These are phyloP conservation scores for Cephus sareptanus DNA, from an alignment of 2,888 invertebrate genomes.

Conservation along the genomic window DNA sequence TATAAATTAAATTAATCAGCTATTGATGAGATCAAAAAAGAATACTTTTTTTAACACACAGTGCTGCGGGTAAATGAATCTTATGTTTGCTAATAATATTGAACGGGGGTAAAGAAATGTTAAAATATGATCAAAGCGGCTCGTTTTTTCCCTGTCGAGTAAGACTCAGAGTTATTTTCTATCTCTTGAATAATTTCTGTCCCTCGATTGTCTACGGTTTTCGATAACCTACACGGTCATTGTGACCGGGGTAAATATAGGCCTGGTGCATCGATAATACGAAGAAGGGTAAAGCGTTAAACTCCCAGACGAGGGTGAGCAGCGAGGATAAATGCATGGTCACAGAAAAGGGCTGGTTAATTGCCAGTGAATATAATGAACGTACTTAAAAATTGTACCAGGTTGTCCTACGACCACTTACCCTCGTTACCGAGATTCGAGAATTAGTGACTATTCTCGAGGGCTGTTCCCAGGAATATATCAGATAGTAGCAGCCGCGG, in stretches of 20 bases:
- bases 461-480: neutral
- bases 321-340: neutral
- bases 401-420: neutral
- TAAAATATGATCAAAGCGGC: neutral
- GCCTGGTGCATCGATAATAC: neutral
- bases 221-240: neutral
- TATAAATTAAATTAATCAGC: neutral
- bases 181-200: neutral
- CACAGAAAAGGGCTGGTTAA: neutral
- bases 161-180: neutral
- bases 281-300: neutral
- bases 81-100: neutral
- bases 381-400: neutral
- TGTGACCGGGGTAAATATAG: neutral
- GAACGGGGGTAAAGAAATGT: neutral
- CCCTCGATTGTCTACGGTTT: neutral
- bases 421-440: neutral
- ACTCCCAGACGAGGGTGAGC: neutral
- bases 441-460: no score
- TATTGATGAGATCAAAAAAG: neutral
- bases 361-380: neutral
- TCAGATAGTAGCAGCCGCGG: neutral
- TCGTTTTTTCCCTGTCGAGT: neutral
- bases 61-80: neutral
- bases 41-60: neutral